Conservation (phyloP, 2,888 invertebrate species). For the Smittia aterrima region DNA sequence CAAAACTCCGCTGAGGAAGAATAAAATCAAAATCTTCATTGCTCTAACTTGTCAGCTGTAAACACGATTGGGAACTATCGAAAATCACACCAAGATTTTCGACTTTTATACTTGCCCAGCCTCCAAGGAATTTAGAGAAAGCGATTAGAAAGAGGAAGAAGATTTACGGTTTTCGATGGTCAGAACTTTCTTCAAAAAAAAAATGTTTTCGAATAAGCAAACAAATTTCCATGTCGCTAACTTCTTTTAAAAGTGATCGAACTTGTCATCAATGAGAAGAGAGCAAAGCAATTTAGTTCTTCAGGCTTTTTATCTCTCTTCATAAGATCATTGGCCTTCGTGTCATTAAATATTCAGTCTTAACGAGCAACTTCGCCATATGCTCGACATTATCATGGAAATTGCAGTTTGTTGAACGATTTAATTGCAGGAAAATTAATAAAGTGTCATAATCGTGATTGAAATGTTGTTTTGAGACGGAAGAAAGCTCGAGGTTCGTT, state of each 20-base stretch:
- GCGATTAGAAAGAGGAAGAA: no score
- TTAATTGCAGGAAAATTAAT: conserved; percentile 15
- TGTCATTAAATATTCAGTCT: background rate
- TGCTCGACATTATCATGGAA: background rate
- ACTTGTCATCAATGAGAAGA: no score
- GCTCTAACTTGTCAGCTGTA: background rate
- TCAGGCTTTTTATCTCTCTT: background rate
- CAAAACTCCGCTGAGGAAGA: background rate
- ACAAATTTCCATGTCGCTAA: no score
- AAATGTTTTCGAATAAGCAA: no score
- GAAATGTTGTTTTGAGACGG: background rate
- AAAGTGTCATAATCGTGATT: background rate
- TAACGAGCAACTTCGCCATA: conserved; percentile 1
- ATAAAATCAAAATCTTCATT: background rate
- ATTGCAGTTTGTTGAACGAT: background rate
- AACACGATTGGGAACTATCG: background rate
- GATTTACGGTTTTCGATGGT: no score
- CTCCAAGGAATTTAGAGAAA: no score
- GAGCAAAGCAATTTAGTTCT: background rate
- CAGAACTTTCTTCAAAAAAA: no score
- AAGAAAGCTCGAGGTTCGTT: background rate
- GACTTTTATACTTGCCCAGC: background rate
- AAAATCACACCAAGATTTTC: background rate
- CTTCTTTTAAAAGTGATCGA: no score
- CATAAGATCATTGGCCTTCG: conserved; percentile 18